Evolutionary conservation across 2,888 invertebrate genomes (phyloP).

Genomic region (Drosophila lacicola): DNA sequence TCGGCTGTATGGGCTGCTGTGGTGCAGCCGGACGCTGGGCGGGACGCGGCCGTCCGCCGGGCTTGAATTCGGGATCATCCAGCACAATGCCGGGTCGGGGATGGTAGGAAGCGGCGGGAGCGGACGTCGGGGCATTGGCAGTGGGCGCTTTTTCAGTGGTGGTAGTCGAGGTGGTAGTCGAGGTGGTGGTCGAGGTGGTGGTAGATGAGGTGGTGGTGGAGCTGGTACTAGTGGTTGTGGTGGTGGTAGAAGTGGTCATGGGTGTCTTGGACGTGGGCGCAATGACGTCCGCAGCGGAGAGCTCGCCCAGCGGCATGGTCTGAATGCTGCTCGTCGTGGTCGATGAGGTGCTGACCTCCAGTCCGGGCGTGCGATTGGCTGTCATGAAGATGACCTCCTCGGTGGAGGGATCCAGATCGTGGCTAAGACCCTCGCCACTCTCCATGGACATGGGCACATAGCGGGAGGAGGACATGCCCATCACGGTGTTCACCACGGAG

Average conservation of each 20-base stretch:
- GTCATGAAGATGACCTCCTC: slow-evolving; percentile 84
- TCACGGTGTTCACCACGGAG: slow-evolving; percentile 79
- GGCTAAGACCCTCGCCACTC: slow-evolving; percentile 46
- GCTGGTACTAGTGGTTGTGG: slow-evolving; percentile 57
- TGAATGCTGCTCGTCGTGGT: slow-evolving; percentile 51
- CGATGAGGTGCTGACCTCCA: slow-evolving; percentile 59
- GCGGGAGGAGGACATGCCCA: slow-evolving; percentile 77
- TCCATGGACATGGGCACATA: slow-evolving; percentile 83
- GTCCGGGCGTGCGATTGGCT: slow-evolving; percentile 80
- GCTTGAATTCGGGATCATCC: slow-evolving; percentile 93
- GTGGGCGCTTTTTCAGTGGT: slow-evolving; percentile 60
- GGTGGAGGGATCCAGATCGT: slow-evolving; percentile 77
- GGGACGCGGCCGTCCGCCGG: slow-evolving; percentile 85
- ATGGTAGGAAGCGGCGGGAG: slow-evolving; percentile 86
- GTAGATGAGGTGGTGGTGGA: slow-evolving; percentile 52
- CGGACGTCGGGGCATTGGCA: slow-evolving; percentile 47
- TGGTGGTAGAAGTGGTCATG: slow-evolving; percentile 50
- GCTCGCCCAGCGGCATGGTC: slow-evolving; percentile 45
- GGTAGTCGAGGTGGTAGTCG: slow-evolving; percentile 60
- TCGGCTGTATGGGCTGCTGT: slow-evolving; percentile 84
- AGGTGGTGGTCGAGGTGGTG: slow-evolving; percentile 51
- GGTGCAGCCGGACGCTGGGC: slow-evolving; percentile 73
- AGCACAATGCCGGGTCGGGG: slow-evolving; percentile 94
- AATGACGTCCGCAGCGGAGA: slow-evolving; percentile 39
- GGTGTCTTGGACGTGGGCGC: slow-evolving; percentile 56